These are phyloP conservation scores for Solenopsis fugax DNA, from an alignment of 1,140 invertebrate species.

Conservation along the genomic window DNA sequence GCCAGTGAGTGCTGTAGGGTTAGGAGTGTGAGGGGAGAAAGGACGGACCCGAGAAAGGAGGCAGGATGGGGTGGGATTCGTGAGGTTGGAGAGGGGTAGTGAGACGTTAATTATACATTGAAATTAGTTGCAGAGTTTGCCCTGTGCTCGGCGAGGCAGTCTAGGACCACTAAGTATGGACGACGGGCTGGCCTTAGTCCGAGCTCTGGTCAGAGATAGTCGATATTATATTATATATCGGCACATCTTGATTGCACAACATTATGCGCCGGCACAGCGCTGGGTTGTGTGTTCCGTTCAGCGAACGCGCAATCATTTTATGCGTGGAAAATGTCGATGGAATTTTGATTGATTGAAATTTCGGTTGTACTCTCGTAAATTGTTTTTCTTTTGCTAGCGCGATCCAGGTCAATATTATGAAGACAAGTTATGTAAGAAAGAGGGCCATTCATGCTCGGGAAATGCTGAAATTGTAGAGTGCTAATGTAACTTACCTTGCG, in stretches of 20 bases:
- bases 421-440: neutral
- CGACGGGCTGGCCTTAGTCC: constrained; percentile 80
- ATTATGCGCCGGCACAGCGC: constrained; percentile 83
- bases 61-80: constrained; percentile 67
- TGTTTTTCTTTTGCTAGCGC: too few relatives aligned
- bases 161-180: constrained; percentile 85
- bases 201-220: constrained; percentile 84
- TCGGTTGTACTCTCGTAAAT: constrained; percentile 26
- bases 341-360: constrained; percentile 40
- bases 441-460: neutral
- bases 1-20: constrained; percentile 73
- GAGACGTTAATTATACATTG: constrained; percentile 88
- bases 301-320: constrained; percentile 23
- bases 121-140: constrained; percentile 87
- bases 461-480: constrained; percentile 8
- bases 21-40: constrained; percentile 72
- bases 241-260: constrained; percentile 85
- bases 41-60: constrained; percentile 74
- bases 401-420: constrained; percentile 11
- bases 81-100: constrained; percentile 81
- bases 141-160: constrained; percentile 80
- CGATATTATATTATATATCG: constrained; percentile 85
- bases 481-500: constrained; percentile 91
- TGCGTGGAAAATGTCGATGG: constrained; percentile 29
- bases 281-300: neutral